Evolutionary conservation across 2,888 invertebrate species (phyloP), one percentile per base, ranked within the genome.

Genomic region (Gerosis bhagava): DNA sequence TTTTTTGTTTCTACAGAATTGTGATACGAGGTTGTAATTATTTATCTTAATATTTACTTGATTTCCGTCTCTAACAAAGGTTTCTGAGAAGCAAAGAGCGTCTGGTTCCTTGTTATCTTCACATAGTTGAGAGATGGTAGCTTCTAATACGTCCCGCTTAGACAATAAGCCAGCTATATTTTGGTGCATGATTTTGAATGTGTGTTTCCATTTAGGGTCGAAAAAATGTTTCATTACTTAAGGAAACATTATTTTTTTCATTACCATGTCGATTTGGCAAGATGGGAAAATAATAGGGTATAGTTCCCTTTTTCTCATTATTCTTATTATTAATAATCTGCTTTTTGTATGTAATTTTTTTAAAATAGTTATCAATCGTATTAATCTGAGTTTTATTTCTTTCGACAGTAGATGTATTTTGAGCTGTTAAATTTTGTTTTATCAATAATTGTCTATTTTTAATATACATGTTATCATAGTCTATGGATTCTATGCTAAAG

Each of bases 11-110:
- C 55, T 43, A 15, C 32, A 44, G 17, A 24, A 49, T 32, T 11
- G 11, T 1, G 49, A 11, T 1, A 36, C 47, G n/a, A 50, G 7
- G n/a, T 41, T 22, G 29, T 48, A 53, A 3, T 45, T 39, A 12
- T 24, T 10, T 12, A 53, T 15, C 2, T 29, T 44, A 13, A 50
- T 5, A 11, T 26, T 22, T 15, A 16, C 22, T 32, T 49, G 36
- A 19, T 15, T 5, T 2, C 49, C 43, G 4, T 13, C 13, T 49
- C 50, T 21, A 5, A 52, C 16, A 31, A 40, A 40, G 4, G 40
- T 40, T 22, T 29, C 40, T n/a, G 40, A 15, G 2, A 40, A 29
- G 10, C 40, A 40, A 3, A 40, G 7, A 3, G 40, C 29, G 15
- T 40, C 29, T 2, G 40, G 40, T 22, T 22, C 29, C 6, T 22